phyloP scores from a whole-genome alignment of 2,113 vertebrate genomes.

The Zosterops japonicus region DNA sequence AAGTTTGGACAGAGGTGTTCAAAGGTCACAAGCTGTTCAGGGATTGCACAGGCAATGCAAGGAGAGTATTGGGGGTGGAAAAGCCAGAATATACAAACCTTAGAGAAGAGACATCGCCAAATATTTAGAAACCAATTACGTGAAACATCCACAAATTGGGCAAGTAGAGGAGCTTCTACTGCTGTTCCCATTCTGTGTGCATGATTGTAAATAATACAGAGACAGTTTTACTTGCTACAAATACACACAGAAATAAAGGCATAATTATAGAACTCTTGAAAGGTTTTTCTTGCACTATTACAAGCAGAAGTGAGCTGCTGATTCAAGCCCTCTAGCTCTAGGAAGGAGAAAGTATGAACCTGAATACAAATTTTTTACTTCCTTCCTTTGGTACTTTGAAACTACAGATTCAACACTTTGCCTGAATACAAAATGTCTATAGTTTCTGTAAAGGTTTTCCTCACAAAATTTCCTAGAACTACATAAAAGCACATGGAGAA shows the following conservation, averaged over 20 bases:
- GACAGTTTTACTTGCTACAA: background rate
- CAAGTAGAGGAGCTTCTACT: background rate
- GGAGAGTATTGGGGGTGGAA: background rate
- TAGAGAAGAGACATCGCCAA: background rate
- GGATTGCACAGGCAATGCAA: background rate
- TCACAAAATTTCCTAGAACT: background rate
- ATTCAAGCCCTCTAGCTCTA: background rate
- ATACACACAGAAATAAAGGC: background rate
- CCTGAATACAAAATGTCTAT: background rate
- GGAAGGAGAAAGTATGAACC: background rate
- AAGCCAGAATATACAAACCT: background rate
- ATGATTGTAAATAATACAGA: background rate
- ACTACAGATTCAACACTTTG: background rate
- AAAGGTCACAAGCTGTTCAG: slow-evolving; percentile 61
- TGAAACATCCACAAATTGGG: background rate
- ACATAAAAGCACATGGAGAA: background rate
- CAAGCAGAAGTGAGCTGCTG: background rate
- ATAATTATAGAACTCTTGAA: background rate
- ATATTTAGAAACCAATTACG: background rate
- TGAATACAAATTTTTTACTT: background rate
- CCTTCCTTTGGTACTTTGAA: background rate
- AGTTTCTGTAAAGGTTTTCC: background rate
- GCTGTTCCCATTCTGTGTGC: background rate
- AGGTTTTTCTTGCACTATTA: background rate
- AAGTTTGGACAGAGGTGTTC: slow-evolving; percentile 34